A percentile compares a stretch with the other conserved stretches of the same genome.
These are phyloP conservation scores for Pollenia griseotomentosa DNA, from an alignment of 2,888 invertebrate species.

Conservation along the genomic window DNA sequence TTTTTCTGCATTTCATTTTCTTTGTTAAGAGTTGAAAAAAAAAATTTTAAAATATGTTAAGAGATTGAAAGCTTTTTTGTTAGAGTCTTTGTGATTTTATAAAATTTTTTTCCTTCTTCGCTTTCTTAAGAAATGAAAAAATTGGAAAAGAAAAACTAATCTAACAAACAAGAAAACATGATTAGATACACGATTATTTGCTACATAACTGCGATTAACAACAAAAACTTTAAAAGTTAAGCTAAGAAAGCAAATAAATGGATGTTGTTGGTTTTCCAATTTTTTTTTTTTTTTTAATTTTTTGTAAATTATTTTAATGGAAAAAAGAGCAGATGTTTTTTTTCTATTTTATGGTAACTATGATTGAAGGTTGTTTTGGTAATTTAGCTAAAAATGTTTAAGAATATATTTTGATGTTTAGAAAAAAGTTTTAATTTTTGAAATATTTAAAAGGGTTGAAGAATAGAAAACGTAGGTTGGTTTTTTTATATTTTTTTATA, in stretches of 20 bases:
- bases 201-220: conserved; percentile 60
- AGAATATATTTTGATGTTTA: not conserved
- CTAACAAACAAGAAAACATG: conserved; percentile 73
- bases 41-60: conserved; percentile 34
- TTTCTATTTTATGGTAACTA: conserved; percentile 1
- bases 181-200: conserved; percentile 72
- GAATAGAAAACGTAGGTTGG: no score
- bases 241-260: conserved; percentile 47
- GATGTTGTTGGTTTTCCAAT: conserved; percentile 31
- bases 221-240: conserved; percentile 38
- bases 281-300: conserved; percentile 10
- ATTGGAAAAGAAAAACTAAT: conserved; percentile 66
- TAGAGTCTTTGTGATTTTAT: conserved; percentile 1
- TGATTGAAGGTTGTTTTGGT: conserved; percentile 51
- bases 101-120: conserved; percentile 24
- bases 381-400: conserved; percentile 11
- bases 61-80: conserved; percentile 71
- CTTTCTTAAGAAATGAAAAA: conserved; percentile 30
- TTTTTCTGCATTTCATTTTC: conserved; percentile 28
- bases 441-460: no score
- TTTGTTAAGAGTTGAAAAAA: conserved; percentile 1
- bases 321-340: conserved; percentile 69
- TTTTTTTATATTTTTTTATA: no score
- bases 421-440: not conserved
- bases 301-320: conserved; percentile 52